Evolutionary conservation across 92 coral and sea anemone genomes (phyloP), one percentile per base, ranked within the genome.

Genomic region (Phymanthus crucifer): DNA sequence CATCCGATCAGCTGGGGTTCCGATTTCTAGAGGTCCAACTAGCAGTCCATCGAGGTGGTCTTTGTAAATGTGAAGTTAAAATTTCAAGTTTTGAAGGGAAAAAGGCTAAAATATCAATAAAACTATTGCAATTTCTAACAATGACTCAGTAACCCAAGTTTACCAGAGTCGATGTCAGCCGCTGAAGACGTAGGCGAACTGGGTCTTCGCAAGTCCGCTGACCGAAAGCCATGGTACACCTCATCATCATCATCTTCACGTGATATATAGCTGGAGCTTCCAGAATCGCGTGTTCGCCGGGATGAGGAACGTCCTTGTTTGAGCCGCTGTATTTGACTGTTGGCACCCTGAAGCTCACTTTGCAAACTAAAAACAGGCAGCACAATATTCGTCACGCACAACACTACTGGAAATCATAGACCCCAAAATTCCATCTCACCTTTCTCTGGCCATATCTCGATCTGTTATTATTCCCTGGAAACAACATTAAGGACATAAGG

Each of bases 401-500:
- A 83, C 6, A 14, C 40, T 75, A 23, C 32, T 9, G 7, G 12
- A 17, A 80, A 38, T 43, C 48, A 43, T 43, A 38, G 45, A 11
- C 10, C 45, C 10, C 7, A 38, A 38, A 38, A 38, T 11, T 38
- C 10, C 48, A 43, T 43, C 81, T 83, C 46, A 95, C 98, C 94
- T 95, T 76, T 95, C 98, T 73, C 98, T 80, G 27, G 87, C 91
- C 95, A 95, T 95, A 83, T 95, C 98, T 78, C 98, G 82, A 40
- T 95, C 98, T 1, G 98, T 93, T 34, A 95, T 95, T 29, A 95
- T 91, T 18, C 87, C 90, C 98, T 95, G 83, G 61, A 57, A 76
- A 26, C 40, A 21, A 34, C 45, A 46, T 14, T 29, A 54, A 54
- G 8, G 3, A 14, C 27, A 54, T 54, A 43, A 43, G 14, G 10